Percentiles rank a stretch among this genome's conserved stretches.
phyloP scores from a whole-genome alignment of 2,797 vertebrate genomes.

The Micrastur ruficollis region DNA sequence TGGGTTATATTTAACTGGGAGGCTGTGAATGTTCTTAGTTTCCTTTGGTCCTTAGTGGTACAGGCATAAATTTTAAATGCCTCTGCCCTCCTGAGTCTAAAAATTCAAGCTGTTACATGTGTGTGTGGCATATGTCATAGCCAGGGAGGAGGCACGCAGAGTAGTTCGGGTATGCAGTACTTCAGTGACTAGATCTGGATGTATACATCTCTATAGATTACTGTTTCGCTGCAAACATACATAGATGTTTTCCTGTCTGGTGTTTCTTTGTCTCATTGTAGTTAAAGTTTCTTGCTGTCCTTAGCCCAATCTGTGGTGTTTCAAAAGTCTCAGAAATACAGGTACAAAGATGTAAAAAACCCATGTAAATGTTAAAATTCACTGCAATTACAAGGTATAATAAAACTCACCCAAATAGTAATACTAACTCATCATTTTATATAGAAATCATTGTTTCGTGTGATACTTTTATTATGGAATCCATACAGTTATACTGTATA shows the following conservation, averaged over 20 bases:
- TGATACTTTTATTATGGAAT: not conserved
- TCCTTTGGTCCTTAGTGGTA: not conserved
- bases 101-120: not conserved
- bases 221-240: not conserved
- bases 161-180: not conserved
- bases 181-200: not conserved
- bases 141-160: not conserved
- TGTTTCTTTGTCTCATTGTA: not conserved
- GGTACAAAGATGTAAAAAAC: not conserved
- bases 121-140: accelerated
- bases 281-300: not conserved
- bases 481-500: not conserved
- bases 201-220: not conserved
- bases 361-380: not conserved
- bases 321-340: not conserved
- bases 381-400: not conserved
- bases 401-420: not conserved
- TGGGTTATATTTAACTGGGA: not conserved
- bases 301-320: not conserved
- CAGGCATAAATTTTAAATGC: not conserved
- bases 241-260: not conserved
- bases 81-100: not conserved
- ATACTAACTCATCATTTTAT: not conserved
- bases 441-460: accelerated
- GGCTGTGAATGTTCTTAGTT: not conserved